Base-by-base conservation (phyloP, 2,797 vertebrate species). In the Ficedula albicollis region DNA sequence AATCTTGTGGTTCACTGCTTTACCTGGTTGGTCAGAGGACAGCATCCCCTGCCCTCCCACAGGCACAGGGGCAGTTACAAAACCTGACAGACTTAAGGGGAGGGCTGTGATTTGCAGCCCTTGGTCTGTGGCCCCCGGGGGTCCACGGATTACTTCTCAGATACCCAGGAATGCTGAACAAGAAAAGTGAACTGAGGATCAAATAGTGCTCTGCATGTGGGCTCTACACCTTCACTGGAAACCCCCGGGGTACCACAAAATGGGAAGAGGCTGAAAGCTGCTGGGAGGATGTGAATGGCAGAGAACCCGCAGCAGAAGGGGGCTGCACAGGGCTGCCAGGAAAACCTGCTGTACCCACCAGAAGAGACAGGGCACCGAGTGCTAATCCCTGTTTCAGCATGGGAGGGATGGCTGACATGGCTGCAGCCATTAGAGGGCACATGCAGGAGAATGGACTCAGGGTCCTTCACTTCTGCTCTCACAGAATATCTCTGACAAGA, bases 141-240 rank as follows among this genome's bases (percentile, higher is more conserved):
- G 52, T 67, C 77, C n/a, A 4, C 11, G 59, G 89, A 59, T 91
- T 94, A 72, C 58, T 75, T 85, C 79, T 60, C 69, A 75, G 76
- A 73, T 87, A 75, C 38, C n/a, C 68, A 84, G 89, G 46, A 96
- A 87, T 56, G 60, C 32, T 60, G 72, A 89, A 93, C 79, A 43
- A 94, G 89, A 60, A 83, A 83, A 87, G 84, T 19, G 76, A 95
- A 91, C 77, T 26, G 54, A 94, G 84, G 93, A 91, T 91, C 87
- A 92, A 94, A 83, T 17, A 89, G 13, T 43, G 64, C 73, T 91
- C 76, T 84, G 76, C 76, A 49, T 56, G 59, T 62, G 84, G 64
- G 62, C 58, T 68, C 84, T 68, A 23, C 63, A 89, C 22, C 54
- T 87, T 68, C 0, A 0, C 46, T 95, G 90, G 74, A 90, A 92